Evolutionary conservation across 2,888 invertebrate genomes (phyloP), one percentile per base, ranked within the genome.

Genomic region (Metalampra italica): DNA sequence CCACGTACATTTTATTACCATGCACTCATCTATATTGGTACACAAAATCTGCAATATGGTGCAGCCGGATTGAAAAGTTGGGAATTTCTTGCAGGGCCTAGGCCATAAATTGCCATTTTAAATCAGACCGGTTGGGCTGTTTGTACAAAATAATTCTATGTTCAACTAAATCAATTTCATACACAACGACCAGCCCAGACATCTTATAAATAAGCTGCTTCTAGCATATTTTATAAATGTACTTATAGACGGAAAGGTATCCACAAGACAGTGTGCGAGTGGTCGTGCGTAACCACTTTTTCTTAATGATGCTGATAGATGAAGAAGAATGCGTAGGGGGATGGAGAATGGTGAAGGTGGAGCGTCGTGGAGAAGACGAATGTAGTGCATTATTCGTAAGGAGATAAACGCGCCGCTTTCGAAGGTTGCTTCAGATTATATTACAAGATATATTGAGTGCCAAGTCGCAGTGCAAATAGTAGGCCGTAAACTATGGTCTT

Each of bases 331-430:
- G 73, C 72, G 69, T 65, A 60, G 57, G 65, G 62, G 61, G 71
- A 71, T 71, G 70, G 73, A 75, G 75, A 78, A 72, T 71, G 70
- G 73, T 74, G 75, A 78, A 72, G 72, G 66, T 73, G 66, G 61
- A 63, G 62, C 52, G 56, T 14, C 39, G 13, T 9, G 14, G 61
- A 56, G 60, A 68, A 80, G 83, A 85, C 77, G 76, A 80, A 86
- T 82, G 60, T 60, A 68, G 60, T 62, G 68, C 82, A 85, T 84
- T 85, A 82, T 81, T 68, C 15, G 60, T 53, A 58, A 59, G 56
- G 62, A 75, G 86, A 85, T 83, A 82, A 76, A 72, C 65, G 74
- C 61, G 55, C 71, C 71, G 68, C 61, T 80, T 82, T 78, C 76
- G 76, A 73, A 77, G 70, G 71, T 71, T 71, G 67, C 68, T 75